phyloP scores from a whole-genome alignment of 2,113 vertebrate species.

The Neotragus pygmaeus region DNA sequence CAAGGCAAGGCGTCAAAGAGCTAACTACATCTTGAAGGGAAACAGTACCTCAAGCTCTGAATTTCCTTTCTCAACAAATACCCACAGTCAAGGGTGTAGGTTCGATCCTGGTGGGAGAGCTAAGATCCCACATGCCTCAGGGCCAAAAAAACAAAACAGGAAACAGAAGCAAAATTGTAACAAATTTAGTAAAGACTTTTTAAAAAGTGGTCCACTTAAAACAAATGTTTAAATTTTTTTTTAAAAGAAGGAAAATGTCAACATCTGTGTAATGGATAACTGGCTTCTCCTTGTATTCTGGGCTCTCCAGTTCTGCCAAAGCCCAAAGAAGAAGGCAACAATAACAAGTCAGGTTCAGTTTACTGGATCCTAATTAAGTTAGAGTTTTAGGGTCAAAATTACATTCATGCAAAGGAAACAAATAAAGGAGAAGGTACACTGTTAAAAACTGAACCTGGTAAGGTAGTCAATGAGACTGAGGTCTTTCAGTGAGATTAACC shows the following conservation, averaged over 20 bases:
- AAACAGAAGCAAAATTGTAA: not conserved
- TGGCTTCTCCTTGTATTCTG: not conserved
- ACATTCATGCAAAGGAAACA: not conserved
- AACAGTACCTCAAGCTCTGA: not conserved
- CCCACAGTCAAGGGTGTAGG: not conserved
- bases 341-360: not conserved
- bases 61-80: not conserved
- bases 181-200: not conserved
- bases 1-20: not conserved
- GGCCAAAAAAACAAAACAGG: not conserved
- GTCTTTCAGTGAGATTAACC: not conserved
- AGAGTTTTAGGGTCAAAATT: not conserved
- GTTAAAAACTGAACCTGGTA: not conserved
- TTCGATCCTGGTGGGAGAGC: not conserved
- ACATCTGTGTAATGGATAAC: too few species aligned
- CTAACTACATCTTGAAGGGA: not conserved
- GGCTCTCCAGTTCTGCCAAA: not conserved
- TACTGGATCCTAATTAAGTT: not conserved
- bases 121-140: not conserved
- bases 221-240: not conserved
- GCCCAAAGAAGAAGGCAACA: not conserved
- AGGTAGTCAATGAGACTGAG: not conserved
- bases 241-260: not conserved
- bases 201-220: not conserved
- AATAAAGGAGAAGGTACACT: not conserved